phyloP scores from a whole-genome alignment of 1,140 invertebrate species.

The Dreissena polymorpha region DNA sequence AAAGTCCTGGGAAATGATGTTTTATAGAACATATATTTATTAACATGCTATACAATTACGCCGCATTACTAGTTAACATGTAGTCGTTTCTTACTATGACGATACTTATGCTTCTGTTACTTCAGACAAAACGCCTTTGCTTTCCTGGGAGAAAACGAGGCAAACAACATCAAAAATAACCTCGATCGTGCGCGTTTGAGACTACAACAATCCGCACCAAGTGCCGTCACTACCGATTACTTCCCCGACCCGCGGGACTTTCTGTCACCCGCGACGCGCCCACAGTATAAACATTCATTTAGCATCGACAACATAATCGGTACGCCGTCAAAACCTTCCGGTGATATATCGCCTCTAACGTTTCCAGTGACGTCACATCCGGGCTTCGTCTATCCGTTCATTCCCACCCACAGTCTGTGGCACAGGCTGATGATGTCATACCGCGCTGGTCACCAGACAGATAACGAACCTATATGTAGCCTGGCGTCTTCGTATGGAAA shows the following conservation, averaged over 20 bases:
- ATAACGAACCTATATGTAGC: conserved; percentile 57
- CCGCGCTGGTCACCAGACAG: conserved; percentile 54
- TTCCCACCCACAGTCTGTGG: conserved; percentile 14
- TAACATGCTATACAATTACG: too few relatives aligned
- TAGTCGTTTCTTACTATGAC: too few relatives aligned
- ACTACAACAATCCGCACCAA: conserved; percentile 61
- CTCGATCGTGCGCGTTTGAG: conserved; percentile 61
- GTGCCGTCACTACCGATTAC: conserved; percentile 59
- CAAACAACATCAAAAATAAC: too few relatives aligned
- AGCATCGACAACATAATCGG: conserved; percentile 94
- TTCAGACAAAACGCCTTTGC: too few relatives aligned
- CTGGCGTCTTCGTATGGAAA: conserved; percentile 59
- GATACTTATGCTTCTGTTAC: too few relatives aligned
- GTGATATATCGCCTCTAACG: background rate
- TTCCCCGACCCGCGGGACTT: background rate
- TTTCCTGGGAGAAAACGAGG: too few relatives aligned
- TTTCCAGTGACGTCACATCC: conserved; percentile 62
- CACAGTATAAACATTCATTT: conserved; percentile 78
- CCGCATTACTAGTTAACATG: too few relatives aligned
- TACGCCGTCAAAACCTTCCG: conserved; percentile 48
- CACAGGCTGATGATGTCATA: conserved; percentile 46
- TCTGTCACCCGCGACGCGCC: conserved; percentile 21
- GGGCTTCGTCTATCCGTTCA: conserved; percentile 66
- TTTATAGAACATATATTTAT: too few relatives aligned
- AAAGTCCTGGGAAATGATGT: too few relatives aligned